These are phyloP conservation scores for Chelon auratus DNA, from an alignment of 2,797 vertebrate genomes.

Conservation along the genomic window DNA sequence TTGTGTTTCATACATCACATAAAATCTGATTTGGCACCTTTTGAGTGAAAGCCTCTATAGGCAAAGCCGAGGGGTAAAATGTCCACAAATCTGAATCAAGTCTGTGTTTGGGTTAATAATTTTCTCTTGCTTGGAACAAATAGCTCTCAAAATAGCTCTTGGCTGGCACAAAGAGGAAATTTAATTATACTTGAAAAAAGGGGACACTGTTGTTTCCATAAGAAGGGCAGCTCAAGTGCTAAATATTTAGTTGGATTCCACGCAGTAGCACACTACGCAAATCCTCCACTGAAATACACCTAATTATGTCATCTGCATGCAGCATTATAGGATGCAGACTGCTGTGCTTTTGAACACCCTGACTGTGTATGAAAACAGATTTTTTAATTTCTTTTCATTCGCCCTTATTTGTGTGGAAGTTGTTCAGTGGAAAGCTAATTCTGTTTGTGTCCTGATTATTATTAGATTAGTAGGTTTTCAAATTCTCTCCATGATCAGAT, in stretches of 20 bases:
- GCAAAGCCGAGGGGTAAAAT: constrained; percentile 21
- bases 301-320: constrained; percentile 17
- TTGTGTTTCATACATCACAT: constrained; percentile 6
- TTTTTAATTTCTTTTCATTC: constrained; percentile 7
- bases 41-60: constrained; percentile 15
- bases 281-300: background rate
- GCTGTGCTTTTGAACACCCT: constrained; percentile 5
- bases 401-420: constrained; percentile 12
- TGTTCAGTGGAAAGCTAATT: constrained; percentile 33
- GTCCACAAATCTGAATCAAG: constrained; percentile 48
- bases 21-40: constrained; percentile 27
- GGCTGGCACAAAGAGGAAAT: constrained; percentile 57
- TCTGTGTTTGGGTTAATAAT: constrained; percentile 48
- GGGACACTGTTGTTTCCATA: constrained; percentile 54
- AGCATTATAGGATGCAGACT: constrained; percentile 6
- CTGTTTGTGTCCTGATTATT: constrained; percentile 25
- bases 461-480: constrained; percentile 35
- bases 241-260: constrained; percentile 59
- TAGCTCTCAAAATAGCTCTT: constrained; percentile 57
- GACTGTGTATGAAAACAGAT: background rate
- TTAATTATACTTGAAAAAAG: constrained; percentile 61
- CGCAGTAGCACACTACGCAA: constrained; percentile 31
- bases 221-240: constrained; percentile 57
- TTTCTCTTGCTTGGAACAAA: constrained; percentile 49
- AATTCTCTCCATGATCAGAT: constrained; percentile 22